Percentiles rank a stretch among this genome's conserved stretches.
phyloP scores from a whole-genome alignment of 2,888 invertebrate species.

The Amphipyra tragopoginis region DNA sequence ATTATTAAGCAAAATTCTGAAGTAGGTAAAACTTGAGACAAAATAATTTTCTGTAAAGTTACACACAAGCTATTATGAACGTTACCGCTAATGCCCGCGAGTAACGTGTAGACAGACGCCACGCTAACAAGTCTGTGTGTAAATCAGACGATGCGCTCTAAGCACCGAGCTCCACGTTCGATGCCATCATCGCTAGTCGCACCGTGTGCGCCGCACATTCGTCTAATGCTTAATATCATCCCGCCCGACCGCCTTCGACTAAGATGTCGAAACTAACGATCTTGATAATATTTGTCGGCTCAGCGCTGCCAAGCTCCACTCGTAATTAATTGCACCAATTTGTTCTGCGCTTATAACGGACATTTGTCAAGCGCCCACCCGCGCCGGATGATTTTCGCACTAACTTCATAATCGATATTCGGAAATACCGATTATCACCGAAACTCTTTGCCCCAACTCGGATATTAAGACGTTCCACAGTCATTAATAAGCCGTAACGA shows the following conservation, averaged over 20 bases:
- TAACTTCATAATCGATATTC: slow-evolving; percentile 88
- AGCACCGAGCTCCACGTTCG: slow-evolving; percentile 24
- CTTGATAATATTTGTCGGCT: slow-evolving; percentile 89
- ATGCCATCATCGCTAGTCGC: slow-evolving; percentile 40
- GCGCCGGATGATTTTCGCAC: slow-evolving; percentile 84
- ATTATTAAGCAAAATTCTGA: slow-evolving; percentile 24
- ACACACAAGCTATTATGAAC: slow-evolving; percentile 27
- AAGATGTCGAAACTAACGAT: slow-evolving; percentile 88
- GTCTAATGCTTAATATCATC: slow-evolving; percentile 75
- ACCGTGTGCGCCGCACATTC: slow-evolving; percentile 73
- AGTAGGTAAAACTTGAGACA: slow-evolving; percentile 22
- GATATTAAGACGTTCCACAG: slow-evolving; percentile 75
- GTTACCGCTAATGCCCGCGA: slow-evolving; percentile 41
- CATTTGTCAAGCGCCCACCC: slow-evolving; percentile 87
- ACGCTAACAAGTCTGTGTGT: slow-evolving; percentile 45
- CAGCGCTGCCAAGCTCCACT: slow-evolving; percentile 81
- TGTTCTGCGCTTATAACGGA: slow-evolving; percentile 88
- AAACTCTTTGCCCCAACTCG: slow-evolving; percentile 74
- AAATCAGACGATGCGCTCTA: slow-evolving; percentile 31
- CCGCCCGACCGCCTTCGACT: slow-evolving; percentile 67
- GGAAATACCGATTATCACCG: slow-evolving; percentile 78
- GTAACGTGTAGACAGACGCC: slow-evolving; percentile 18
- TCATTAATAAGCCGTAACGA: slow-evolving; percentile 79
- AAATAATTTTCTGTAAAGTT: slow-evolving; percentile 30
- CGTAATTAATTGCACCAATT: slow-evolving; percentile 88